Evolutionary conservation across 2,113 vertebrate genomes (phyloP), one percentile per base, ranked within the genome.

Genomic region (Hirundichthys speculiger): DNA sequence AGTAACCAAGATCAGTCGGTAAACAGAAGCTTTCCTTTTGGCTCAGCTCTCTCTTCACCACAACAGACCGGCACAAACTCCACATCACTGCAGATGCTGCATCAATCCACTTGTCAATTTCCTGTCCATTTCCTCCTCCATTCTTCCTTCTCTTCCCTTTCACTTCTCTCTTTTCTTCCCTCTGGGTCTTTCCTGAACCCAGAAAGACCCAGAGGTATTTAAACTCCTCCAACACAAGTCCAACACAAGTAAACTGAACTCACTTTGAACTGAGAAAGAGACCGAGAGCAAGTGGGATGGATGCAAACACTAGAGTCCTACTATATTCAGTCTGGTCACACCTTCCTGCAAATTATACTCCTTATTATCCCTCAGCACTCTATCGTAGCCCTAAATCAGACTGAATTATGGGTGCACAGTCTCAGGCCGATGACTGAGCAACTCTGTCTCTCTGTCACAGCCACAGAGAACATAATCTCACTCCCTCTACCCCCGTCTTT

Each of bases 311-410:
- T 2, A 48, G 66, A 47, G 3, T 64, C 64, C 64, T 46, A 55
- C 69, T 34, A 88, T 84, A 77, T 39, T 52, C 34, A 90, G 79
- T 86, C 86, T 66, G 55, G 74, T 91, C 85, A 88, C 89, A 89
- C 78, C 82, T 72, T 71, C 53, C 83, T 64, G 77, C 78, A 89
- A 84, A 89, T 91, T 82, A 90, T 58, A 53, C 65, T 71, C 84
- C 88, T 90, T 91, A 91, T 90, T 92, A 88, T 86, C 84, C 84
- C 63, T 75, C 77, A 80, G 86, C 72, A 22, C 72, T 83, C 67
- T 72, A 89, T 87, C 71, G 22, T 76, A 46, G 79, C 75, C 55
- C 77, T 84, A 81, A 87, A 86, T 88, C 90, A 88, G 66, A 73
- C 79, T 82, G 78, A 80, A 86, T 84, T 82, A 88, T 88, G 86